Evolutionary conservation across 1,140 invertebrate genomes (phyloP).

Genomic region (Zaprionus lachaisei): DNA sequence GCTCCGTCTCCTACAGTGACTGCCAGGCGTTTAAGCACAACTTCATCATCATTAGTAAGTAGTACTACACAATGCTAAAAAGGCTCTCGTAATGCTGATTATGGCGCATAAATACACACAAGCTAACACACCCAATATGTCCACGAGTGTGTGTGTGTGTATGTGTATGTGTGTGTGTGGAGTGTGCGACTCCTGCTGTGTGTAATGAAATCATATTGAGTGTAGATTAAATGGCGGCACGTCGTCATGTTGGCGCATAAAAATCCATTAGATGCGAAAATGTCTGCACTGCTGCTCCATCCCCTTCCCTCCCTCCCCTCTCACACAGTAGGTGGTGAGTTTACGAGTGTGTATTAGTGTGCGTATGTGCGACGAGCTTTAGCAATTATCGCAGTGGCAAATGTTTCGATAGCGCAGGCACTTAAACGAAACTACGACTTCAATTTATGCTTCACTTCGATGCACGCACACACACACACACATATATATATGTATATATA

Average conservation of each 20-base stretch:
- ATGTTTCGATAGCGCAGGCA: constrained; percentile 54
- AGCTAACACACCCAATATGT: constrained; percentile 33
- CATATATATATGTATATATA: constrained; percentile 1
- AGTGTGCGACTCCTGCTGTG: constrained; percentile 62
- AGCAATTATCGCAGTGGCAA: constrained; percentile 76
- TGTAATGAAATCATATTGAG: constrained; percentile 77
- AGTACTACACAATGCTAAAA: constrained; percentile 64
- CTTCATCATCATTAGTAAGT: constrained; percentile 77
- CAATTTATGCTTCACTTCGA: constrained; percentile 57
- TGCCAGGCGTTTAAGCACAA: constrained; percentile 74
- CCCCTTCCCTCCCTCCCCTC: background rate
- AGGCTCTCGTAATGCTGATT: constrained; percentile 74
- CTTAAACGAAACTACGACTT: constrained; percentile 42
- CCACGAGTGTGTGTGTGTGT: constrained; percentile 31
- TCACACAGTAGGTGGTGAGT: constrained; percentile 12
- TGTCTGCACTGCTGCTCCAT: constrained; percentile 35
- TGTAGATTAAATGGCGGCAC: constrained; percentile 80
- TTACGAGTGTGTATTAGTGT: constrained; percentile 12
- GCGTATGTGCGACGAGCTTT: constrained; percentile 45
- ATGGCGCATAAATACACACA: constrained; percentile 75
- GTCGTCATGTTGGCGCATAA: constrained; percentile 67
- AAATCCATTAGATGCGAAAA: constrained; percentile 76
- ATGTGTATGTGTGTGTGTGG: constrained; percentile 30
- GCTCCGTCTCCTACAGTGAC: background rate
- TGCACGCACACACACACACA: constrained; percentile 11